Conservation (phyloP, 2,113 vertebrate genomes). For the Loxodonta africana region DNA sequence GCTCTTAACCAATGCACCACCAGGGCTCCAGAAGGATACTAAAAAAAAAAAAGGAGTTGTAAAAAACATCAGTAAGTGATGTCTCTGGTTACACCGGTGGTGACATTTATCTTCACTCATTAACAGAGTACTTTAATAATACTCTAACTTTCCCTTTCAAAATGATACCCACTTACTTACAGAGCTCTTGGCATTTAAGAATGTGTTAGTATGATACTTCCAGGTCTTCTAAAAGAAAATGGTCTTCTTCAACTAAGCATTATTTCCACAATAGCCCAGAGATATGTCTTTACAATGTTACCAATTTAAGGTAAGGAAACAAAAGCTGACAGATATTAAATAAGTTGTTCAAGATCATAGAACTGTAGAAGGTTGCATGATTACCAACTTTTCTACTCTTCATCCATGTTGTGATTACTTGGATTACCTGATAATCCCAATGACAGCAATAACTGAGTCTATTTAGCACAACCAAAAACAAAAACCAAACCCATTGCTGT, state of each 20-base stretch:
- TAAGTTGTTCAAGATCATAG: background rate
- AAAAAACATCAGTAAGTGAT: background rate
- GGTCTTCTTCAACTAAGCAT: constrained; percentile 34
- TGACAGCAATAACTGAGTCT: constrained; percentile 1
- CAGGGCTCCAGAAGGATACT: background rate
- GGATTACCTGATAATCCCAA: constrained; percentile 39
- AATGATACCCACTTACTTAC: background rate
- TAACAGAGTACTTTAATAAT: background rate
- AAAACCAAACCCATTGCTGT: too few species aligned
- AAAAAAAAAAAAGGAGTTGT: too few species aligned
- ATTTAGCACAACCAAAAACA: background rate
- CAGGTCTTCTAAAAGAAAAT: constrained; percentile 6
- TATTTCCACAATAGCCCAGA: constrained; percentile 22
- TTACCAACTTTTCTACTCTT: background rate
- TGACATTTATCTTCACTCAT: background rate
- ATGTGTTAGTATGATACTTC: constrained; percentile 14
- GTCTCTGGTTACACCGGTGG: background rate
- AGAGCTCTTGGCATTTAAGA: background rate
- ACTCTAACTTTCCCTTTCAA: background rate
- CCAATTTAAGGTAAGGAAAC: background rate
- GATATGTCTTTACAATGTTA: background rate
- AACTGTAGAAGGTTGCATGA: background rate
- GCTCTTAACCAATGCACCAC: too few species aligned
- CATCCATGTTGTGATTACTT: constrained; percentile 27
- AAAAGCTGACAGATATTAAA: background rate